Evolutionary conservation across 1,140 invertebrate genomes (phyloP), one percentile per base, ranked within the genome.

Genomic region (Brachionus koreanus): DNA sequence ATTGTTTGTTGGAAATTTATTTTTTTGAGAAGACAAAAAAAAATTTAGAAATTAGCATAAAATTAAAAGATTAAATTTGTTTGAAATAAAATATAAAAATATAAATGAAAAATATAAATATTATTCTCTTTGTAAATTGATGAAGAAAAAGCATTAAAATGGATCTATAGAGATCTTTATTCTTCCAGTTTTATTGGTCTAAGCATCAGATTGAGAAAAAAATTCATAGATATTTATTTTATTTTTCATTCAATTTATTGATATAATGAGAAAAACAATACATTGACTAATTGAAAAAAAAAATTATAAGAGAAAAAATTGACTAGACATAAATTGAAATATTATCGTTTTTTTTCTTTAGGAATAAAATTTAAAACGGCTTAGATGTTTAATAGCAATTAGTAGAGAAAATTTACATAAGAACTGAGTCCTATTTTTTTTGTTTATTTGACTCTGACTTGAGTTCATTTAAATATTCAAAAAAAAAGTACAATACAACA

Each of bases 361-460:
- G n/a, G 5, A 69, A 69, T 39, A 42, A 69, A 69, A 69, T 16
- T 35, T 19, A 69, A 69, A 69, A 69, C 65, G 65, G 65, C 37
- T 16, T 69, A 35, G 37, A 19, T 69, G n/a, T 39, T 39, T 7
- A 12, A 23, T 19, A 37, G 9, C 29, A 69, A 57, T 57, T 57
- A 16, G n/a, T 19, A 19, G 9, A 9, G n/a, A 57, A 23, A 57
- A 57, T 57, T 57, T 57, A 57, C 49, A 57, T 23, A 9, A 7
- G n/a, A 57, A 57, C 5, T 57, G 49, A 57, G 5, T 19, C 7
- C 29, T 29, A 29, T 29, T 29, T 29, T 57, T 9, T 57, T 16
- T 9, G 0, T 19, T 19, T 57, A 19, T n/a, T 19, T 5, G n/a
- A 19, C 49, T 10, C 9, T 7, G 9, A 25, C 9, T 57, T 57